Evolutionary conservation across 2,888 invertebrate genomes (phyloP).

Genomic region (Drosophila bunnanda): DNA sequence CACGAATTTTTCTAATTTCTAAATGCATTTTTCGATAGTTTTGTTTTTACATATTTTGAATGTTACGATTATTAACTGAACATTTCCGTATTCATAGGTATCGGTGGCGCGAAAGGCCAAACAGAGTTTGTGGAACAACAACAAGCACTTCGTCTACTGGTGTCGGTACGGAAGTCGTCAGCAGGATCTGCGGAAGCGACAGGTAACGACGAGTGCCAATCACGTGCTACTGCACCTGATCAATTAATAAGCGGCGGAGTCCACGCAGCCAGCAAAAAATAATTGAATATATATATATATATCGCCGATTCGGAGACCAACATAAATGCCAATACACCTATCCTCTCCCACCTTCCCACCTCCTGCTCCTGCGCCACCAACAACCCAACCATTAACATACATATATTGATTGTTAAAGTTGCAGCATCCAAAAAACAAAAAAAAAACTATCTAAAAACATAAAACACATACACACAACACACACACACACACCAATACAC

Average conservation of each 20-base stretch:
- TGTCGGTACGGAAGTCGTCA: conserved; percentile 89
- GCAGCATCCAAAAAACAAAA: conserved; percentile 57
- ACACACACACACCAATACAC: conserved; percentile 13
- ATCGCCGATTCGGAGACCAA: conserved; percentile 25
- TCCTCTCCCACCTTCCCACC: background rate
- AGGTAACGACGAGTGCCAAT: conserved; percentile 86
- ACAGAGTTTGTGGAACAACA: conserved; percentile 84
- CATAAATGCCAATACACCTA: conserved; percentile 8
- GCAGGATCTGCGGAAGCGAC: conserved; percentile 89
- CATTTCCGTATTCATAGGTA: conserved; percentile 64
- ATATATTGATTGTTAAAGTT: conserved; percentile 59
- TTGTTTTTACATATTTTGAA: too few species aligned
- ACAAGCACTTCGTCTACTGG: conserved; percentile 89
- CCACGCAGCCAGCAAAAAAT: conserved; percentile 11
- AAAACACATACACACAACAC: conserved; percentile 16
- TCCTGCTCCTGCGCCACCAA: conserved; percentile 11
- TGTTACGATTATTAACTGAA: background rate
- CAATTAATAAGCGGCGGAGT: conserved; percentile 58
- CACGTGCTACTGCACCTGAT: conserved; percentile 75
- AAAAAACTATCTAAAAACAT: conserved; percentile 22
- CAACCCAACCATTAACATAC: conserved; percentile 1
- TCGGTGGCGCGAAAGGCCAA: conserved; percentile 84
- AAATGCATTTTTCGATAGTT: too few species aligned
- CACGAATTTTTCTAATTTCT: too few species aligned
- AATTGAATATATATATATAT: conserved; percentile 13